Evolutionary conservation across 92 coral and sea anemone species (phyloP).

Genomic region (Parazoanthus darwini): DNA sequence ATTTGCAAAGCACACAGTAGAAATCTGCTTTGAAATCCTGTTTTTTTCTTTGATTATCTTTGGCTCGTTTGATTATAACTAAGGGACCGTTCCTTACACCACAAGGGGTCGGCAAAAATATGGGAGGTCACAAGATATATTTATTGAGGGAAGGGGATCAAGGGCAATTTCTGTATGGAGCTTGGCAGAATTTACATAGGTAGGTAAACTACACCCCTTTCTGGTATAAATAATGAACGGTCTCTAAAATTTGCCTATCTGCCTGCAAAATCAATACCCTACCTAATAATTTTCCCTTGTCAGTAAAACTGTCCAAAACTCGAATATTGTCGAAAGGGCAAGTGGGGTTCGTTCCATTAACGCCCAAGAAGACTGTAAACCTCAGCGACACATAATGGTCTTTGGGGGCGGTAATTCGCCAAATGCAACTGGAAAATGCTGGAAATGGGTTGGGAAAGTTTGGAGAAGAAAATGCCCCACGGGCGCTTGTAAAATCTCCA

Average conservation of each 20-base stretch:
- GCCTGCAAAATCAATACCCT: not conserved
- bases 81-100: too few relatives aligned
- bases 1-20: not conserved
- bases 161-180: too few relatives aligned
- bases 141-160: too few relatives aligned
- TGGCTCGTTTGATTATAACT: not conserved
- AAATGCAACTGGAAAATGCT: constrained; percentile 70
- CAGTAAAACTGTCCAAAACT: constrained; percentile 70
- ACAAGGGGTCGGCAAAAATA: too few relatives aligned
- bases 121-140: too few relatives aligned
- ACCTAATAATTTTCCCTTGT: constrained; percentile 63
- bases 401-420: constrained; percentile 79
- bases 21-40: too few relatives aligned
- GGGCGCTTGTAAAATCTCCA: constrained; percentile 58
- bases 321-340: constrained; percentile 73
- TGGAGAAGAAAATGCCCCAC: constrained; percentile 71
- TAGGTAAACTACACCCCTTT: too few relatives aligned
- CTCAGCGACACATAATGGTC: constrained; percentile 78
- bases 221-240: too few relatives aligned
- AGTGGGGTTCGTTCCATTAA: constrained; percentile 66
- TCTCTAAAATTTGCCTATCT: not conserved
- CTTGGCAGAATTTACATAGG: too few relatives aligned
- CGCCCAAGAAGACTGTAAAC: constrained; percentile 70
- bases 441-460: constrained; percentile 82
- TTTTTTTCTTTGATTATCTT: not conserved